phyloP scores from a whole-genome alignment of 2,797 vertebrate genomes.

The Lates japonicus region DNA sequence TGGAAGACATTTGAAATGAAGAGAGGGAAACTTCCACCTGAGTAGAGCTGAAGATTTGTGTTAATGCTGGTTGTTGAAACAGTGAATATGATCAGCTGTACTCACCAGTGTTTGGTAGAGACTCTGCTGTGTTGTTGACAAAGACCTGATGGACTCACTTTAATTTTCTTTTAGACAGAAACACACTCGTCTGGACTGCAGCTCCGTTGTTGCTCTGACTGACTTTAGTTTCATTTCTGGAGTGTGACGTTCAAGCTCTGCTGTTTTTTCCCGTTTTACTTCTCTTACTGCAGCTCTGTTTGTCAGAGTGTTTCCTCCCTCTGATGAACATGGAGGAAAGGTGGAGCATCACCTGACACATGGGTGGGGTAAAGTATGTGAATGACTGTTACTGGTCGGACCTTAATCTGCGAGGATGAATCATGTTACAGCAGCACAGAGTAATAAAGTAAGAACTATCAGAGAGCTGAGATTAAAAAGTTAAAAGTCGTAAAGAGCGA shows the following conservation, averaged over 20 bases:
- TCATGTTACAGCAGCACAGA: no score
- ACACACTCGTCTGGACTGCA: neutral
- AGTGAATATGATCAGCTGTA: neutral
- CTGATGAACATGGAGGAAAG: no score
- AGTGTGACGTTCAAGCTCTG: neutral
- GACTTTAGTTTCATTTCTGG: neutral
- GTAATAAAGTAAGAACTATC: no score
- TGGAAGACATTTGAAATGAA: neutral
- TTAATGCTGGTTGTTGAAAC: neutral
- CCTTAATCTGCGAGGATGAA: no score
- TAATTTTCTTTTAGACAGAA: neutral
- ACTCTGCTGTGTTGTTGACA: no score
- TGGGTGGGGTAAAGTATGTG: no score
- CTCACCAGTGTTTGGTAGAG: constrained; percentile 21
- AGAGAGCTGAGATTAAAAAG: no score
- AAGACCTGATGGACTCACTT: neutral
- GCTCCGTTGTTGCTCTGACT: neutral
- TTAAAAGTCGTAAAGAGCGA: no score
- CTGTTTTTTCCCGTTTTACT: neutral
- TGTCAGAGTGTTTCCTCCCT: no score
- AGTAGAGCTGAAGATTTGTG: neutral
- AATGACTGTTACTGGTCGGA: no score
- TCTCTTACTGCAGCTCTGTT: neutral
- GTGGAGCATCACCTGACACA: no score
- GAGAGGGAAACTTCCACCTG: neutral